phyloP scores from a whole-genome alignment of 2,797 vertebrate species.

The Heterohyrax brucei region DNA sequence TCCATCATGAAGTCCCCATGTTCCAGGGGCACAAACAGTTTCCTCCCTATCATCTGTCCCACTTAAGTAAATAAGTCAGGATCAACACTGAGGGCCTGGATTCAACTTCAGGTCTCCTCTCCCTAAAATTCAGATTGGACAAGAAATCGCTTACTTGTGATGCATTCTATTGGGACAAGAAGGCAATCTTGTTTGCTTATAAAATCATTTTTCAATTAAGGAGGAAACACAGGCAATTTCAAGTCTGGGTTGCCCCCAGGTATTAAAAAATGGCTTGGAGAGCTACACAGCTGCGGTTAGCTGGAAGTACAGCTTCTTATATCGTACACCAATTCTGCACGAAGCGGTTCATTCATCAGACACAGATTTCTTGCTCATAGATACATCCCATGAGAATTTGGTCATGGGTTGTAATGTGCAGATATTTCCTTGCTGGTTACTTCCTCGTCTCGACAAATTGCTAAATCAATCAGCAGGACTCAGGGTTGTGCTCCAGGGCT shows the following conservation, averaged over 20 bases:
- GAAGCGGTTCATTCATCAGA: not conserved
- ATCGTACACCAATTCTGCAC: not conserved
- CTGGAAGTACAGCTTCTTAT: not conserved
- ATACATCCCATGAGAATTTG: not conserved
- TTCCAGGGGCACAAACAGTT: too few species aligned
- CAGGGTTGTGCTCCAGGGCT: not conserved
- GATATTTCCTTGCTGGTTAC: not conserved
- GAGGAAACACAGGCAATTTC: not conserved
- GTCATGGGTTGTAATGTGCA: not conserved
- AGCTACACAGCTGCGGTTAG: not conserved
- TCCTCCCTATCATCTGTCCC: not conserved
- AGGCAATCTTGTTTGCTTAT: not conserved
- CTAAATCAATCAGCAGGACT: not conserved
- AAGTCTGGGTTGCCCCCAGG: not conserved
- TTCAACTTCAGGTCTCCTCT: not conserved
- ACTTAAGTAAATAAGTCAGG: not conserved
- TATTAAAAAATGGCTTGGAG: not conserved
- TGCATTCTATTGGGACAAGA: slow-evolving; percentile 43
- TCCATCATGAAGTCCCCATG: not conserved
- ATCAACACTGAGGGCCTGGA: not conserved
- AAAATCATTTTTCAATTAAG: slow-evolving; percentile 44
- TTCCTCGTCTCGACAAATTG: not conserved
- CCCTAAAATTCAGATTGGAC: slow-evolving; percentile 1
- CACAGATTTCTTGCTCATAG: not conserved
- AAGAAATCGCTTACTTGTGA: not conserved